Percentiles rank a stretch among this genome's conserved stretches.
Conservation (phyloP, 2,797 vertebrate species). For the Anguilla megastoma region DNA sequence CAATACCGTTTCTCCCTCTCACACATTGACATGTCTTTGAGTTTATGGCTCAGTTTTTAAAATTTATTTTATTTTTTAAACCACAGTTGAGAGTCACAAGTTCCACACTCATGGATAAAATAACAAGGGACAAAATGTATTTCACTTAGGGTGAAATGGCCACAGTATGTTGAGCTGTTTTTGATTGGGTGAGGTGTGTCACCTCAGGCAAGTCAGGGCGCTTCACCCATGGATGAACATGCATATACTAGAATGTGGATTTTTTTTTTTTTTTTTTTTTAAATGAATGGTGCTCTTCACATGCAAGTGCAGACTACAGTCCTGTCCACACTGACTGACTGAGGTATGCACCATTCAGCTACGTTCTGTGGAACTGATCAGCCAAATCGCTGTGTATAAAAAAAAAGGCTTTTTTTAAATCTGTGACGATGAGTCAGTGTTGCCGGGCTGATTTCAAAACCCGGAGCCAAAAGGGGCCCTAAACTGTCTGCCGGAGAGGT, state of each 20-base stretch:
- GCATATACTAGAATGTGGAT: not conserved
- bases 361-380: not conserved
- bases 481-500: not conserved
- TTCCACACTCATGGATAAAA: too few relatives aligned
- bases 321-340: not conserved
- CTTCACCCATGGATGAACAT: not conserved
- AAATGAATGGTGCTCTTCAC: not conserved
- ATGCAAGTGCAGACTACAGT: not conserved
- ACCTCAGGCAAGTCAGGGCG: not conserved
- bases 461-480: not conserved
- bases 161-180: not conserved
- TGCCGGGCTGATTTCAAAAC: not conserved
- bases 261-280: not conserved
- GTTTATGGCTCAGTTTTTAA: not conserved
- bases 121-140: not conserved
- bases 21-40: not conserved
- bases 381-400: not conserved
- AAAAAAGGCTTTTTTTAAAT: not conserved
- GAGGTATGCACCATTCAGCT: not conserved
- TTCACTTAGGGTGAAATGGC: not conserved
- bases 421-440: not conserved
- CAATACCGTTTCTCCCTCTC: not conserved
- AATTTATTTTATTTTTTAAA: too few relatives aligned
- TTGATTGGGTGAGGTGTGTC: not conserved
- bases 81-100: too few relatives aligned